Base-by-base conservation (phyloP, 2,888 invertebrate genomes). In the Calameuta pallipes region DNA sequence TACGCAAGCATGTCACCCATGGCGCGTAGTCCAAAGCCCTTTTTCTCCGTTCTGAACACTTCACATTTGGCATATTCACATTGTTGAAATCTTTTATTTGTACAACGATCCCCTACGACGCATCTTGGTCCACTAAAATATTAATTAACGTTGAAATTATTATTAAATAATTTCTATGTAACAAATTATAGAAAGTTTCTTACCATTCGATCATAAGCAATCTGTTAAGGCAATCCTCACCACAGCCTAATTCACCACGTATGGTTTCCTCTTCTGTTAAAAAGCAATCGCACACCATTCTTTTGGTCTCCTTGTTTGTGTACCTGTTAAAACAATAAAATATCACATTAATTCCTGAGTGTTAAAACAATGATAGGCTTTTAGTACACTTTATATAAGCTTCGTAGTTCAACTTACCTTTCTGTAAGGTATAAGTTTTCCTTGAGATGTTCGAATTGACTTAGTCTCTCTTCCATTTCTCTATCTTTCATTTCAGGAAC, bases 131-230 rank as follows among this genome's bases (percentile, higher is more conserved):
- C 98, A 93, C 99, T 97, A 92, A 73, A 94, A 94, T 85, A 82
- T 31, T 34, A 41, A 73, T 35, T 70, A 31, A 30, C 68, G 36
- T 56, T 56, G 13, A 34, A 37, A 33, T 78, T 76, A 37, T 75
- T 34, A 78, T 71, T 56, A 9, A 23, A 56, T 23, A 56, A 23
- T 56, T 56, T 23, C 56, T 23, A 23, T 9, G 23, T 23, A 56
- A 56, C 56, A 23, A 56, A 23, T 56, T 56, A 56, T 23, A 9
- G 23, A 56, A 23, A 56, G 9, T 56, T 23, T 56, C 92, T 92
- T 93, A 97, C 97, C 98, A 99, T 94, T 99, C 99, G 90, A 99
- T 98, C 96, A 98, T 97, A n/a, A 99, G 94, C 90, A 99, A 94
- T 89, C 98, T 95, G 93, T 99, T 99, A 68, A 99, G 94, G 92